Percentiles rank a stretch among this genome's conserved stretches.
Conservation (phyloP, 2,797 vertebrate genomes). For the Sebastes oblongus region DNA sequence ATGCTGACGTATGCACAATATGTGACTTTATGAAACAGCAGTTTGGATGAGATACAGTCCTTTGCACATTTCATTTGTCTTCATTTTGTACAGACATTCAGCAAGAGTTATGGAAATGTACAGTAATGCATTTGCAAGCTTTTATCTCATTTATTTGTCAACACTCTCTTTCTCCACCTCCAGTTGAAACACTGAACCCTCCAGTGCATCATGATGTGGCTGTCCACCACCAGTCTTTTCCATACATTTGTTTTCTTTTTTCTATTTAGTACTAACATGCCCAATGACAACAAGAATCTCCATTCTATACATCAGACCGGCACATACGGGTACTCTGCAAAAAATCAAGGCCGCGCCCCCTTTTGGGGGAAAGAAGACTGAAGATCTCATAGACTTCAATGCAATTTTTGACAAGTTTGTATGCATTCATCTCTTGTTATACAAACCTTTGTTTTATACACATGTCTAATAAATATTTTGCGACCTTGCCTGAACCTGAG, state of each 20-base stretch:
- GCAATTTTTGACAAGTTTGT: too few species aligned
- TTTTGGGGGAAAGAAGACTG: too few species aligned
- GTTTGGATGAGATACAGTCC: conserved; percentile 32
- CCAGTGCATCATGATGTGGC: conserved; percentile 27
- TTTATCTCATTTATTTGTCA: conserved; percentile 29
- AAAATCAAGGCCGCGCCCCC: too few species aligned
- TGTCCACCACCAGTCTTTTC: conserved; percentile 21
- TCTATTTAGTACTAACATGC: neutral
- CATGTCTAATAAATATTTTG: too few species aligned
- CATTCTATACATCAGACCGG: neutral
- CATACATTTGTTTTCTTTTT: conserved; percentile 9
- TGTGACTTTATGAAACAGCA: conserved; percentile 42
- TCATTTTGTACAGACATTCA: conserved; percentile 42
- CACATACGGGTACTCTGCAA: too few species aligned
- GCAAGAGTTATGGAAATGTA: conserved; percentile 22
- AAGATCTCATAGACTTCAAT: too few species aligned
- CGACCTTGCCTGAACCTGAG: too few species aligned
- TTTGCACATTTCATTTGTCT: conserved; percentile 24
- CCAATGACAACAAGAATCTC: neutral
- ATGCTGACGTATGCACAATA: conserved; percentile 51
- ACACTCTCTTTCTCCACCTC: conserved; percentile 25
- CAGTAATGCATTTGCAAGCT: conserved; percentile 7
- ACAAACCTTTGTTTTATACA: too few species aligned
- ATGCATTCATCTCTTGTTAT: too few species aligned
- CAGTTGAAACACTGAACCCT: conserved; percentile 25